Base-by-base conservation (phyloP, 2,113 vertebrate species). In the Herpailurus yagouaroundi region DNA sequence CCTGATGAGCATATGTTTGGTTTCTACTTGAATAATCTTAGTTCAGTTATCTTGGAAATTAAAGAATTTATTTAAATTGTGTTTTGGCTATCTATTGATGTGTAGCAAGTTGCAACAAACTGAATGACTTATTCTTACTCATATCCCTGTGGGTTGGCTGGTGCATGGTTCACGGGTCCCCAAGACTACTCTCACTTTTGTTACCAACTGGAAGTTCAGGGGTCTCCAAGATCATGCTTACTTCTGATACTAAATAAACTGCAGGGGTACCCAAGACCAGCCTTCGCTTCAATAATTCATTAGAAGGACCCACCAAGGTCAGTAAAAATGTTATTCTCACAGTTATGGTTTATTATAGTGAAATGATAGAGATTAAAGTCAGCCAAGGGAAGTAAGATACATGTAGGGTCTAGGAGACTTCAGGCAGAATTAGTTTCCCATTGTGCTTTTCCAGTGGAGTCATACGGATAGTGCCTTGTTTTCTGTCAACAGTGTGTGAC, bases 251-350 rank as follows among this genome's bases (percentile, higher is more conserved):
- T 16, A 33, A 69, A 41, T 41, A 36, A 41, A 25, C 77, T 55
- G 4, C 10, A 2, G 5, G 18, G 63, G 18, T 5, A 12, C 18
- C 1, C n/a, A n/a, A 68, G 38, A 11, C 5, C 4, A 55, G 2
- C 5, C 74, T 48, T 15, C 18, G 15, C 25, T 77, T 77, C 15
- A 48, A 18, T 48, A 48, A 77, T 48, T 77, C 74, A 48, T 18
- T 48, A 14, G 27, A 77, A 77, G 14, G 15, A 77, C 27, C 74
- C 25, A 18, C 48, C 41, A 77, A 76, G 16, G 14, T 48, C 74
- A 48, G 15, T 77, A 48, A 77, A 77, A 77, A 18, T 77, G 15
- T 10, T 76, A 48, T 76, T 31, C 27, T 77, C 41, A 48, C 15
- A 48, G 29, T 48, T 29, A 18, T 77, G 27, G 41, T 77, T 77